phyloP scores from a whole-genome alignment of 1,140 invertebrate species.

The Homarus americanus region DNA sequence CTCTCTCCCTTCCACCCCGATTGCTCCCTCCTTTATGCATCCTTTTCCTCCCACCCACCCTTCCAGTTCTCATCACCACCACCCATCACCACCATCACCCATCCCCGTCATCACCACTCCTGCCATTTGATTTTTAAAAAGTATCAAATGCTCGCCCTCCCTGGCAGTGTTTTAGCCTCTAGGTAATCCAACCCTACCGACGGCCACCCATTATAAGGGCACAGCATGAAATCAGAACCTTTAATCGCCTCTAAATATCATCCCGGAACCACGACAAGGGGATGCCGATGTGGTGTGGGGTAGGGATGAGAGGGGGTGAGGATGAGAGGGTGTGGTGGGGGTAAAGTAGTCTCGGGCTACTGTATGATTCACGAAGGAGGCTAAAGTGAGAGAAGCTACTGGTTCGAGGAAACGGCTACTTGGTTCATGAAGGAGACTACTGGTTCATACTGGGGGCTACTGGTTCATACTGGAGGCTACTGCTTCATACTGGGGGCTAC shows the following conservation, averaged over 20 bases:
- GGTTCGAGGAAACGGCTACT: too few relatives aligned
- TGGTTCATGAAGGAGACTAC: too few relatives aligned
- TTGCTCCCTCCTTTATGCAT: too few relatives aligned
- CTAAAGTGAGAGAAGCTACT: too few relatives aligned
- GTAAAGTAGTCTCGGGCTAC: neutral
- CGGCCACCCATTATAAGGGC: slow-evolving; percentile 34
- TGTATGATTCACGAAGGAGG: too few relatives aligned
- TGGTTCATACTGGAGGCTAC: too few relatives aligned
- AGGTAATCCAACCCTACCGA: slow-evolving; percentile 14
- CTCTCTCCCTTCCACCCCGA: too few relatives aligned
- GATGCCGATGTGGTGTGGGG: neutral
- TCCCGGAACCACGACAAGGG: neutral
- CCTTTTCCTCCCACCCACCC: neutral
- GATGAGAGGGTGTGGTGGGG: neutral
- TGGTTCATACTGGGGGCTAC: too few relatives aligned
- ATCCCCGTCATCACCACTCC: neutral
- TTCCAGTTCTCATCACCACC: neutral
- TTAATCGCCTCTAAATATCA: slow-evolving; percentile 4
- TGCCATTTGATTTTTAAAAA: slow-evolving; percentile 36
- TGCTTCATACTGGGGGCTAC: too few relatives aligned
- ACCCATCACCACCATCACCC: neutral
- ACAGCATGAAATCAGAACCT: slow-evolving; percentile 48
- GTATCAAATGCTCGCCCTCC: slow-evolving; percentile 25
- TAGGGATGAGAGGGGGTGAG: neutral
- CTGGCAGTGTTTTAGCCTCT: slow-evolving; percentile 20